Percentiles rank a stretch among this genome's conserved stretches.
Conservation (phyloP, 2,888 invertebrate genomes). For the Dione vanillae region DNA sequence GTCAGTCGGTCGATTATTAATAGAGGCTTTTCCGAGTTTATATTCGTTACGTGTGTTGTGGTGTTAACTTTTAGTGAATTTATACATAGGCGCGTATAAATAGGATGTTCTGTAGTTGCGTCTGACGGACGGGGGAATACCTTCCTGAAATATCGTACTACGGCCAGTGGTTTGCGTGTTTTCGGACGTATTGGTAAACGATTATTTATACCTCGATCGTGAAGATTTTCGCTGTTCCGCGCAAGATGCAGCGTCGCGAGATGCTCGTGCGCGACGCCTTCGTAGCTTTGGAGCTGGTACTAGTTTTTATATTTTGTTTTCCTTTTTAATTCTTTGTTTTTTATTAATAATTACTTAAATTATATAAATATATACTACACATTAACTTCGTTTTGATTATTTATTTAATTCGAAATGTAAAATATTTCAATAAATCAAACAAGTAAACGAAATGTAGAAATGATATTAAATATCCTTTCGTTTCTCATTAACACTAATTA, state of each 20-base stretch:
- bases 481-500: slow-evolving; percentile 10
- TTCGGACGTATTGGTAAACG: slow-evolving; percentile 83
- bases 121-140: slow-evolving; percentile 85
- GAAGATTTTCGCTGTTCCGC: slow-evolving; percentile 63
- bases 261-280: slow-evolving; percentile 28
- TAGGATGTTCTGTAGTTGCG: slow-evolving; percentile 84
- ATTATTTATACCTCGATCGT: slow-evolving; percentile 83
- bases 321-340: neutral
- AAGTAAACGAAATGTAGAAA: neutral
- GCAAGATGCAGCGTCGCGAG: slow-evolving; percentile 51
- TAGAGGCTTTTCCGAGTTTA: slow-evolving; percentile 85
- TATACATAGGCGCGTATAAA: slow-evolving; percentile 85
- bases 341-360: neutral
- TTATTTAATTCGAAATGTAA: neutral
- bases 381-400: neutral
- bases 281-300: slow-evolving; percentile 7
- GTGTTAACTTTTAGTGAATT: slow-evolving; percentile 85
- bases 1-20: slow-evolving; percentile 86
- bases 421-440: neutral
- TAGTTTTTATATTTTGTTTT: neutral
- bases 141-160: slow-evolving; percentile 85
- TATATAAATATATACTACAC: neutral
- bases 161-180: slow-evolving; percentile 81
- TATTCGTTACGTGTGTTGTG: slow-evolving; percentile 85
- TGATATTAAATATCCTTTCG: neutral